These are phyloP conservation scores for Pterostichus madidus DNA, from an alignment of 2,888 invertebrate genomes.

Conservation along the genomic window DNA sequence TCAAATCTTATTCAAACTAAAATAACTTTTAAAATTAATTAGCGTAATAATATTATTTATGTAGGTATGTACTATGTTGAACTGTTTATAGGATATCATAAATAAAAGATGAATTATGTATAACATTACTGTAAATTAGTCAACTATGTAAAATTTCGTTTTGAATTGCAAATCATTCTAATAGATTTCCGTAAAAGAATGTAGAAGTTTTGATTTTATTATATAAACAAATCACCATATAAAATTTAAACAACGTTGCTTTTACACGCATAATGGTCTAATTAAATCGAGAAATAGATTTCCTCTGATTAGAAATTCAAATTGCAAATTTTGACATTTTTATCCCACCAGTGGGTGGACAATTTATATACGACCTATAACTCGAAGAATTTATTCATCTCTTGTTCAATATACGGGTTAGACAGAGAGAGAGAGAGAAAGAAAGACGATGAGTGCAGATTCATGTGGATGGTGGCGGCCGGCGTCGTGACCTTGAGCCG, in stretches of 20 bases:
- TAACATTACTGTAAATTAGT: background rate
- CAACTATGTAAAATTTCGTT: background rate
- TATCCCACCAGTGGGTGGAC: background rate
- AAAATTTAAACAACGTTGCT: background rate
- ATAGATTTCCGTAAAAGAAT: background rate
- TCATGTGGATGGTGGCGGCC: background rate
- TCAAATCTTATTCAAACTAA: too few relatives aligned
- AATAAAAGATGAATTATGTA: too few relatives aligned
- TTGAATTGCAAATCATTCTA: background rate
- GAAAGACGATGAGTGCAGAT: background rate
- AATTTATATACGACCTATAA: conserved; percentile 19
- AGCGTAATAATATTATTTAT: too few relatives aligned
- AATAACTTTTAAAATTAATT: too few relatives aligned
- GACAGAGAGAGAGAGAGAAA: conserved; percentile 1
- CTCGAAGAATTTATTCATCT: conserved; percentile 8
- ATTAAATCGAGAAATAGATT: conserved; percentile 10
- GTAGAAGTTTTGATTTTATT: conserved; percentile 1
- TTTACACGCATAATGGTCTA: background rate
- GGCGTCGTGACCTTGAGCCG: conserved; percentile 40
- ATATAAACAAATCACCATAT: background rate
- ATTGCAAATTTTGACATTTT: conserved; percentile 45
- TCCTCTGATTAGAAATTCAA: conserved; percentile 30
- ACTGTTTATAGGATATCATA: too few relatives aligned
- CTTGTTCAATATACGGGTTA: background rate
- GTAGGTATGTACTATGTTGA: too few relatives aligned